phyloP scores from a whole-genome alignment of 2,797 vertebrate species.

The Arrhamphus sclerolepis region DNA sequence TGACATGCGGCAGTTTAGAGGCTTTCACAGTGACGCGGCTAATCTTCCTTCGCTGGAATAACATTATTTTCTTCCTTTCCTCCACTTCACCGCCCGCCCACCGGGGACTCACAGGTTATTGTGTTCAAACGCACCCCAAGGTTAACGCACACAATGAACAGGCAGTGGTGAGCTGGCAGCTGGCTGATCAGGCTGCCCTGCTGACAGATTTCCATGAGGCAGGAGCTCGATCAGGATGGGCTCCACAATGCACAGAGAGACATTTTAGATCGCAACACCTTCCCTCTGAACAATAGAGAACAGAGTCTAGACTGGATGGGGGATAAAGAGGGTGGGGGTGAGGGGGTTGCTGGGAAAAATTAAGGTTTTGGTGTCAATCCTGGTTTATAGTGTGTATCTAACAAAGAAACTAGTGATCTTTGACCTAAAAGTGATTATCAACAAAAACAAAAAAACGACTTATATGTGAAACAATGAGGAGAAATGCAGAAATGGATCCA shows the following conservation, averaged over 20 bases:
- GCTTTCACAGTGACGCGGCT: conserved; percentile 43
- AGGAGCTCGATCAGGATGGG: conserved; percentile 18
- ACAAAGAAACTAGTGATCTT: conserved; percentile 21
- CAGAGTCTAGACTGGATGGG: conserved; percentile 7
- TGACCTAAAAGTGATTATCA: conserved; percentile 19
- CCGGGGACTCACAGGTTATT: conserved; percentile 38
- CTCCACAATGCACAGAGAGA: conserved; percentile 12
- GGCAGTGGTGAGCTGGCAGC: conserved; percentile 6
- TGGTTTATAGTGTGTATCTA: conserved; percentile 17
- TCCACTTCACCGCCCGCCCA: conserved; percentile 25
- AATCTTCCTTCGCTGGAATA: conserved; percentile 51
- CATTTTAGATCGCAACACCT: conserved; percentile 4
- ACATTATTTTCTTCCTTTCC: conserved; percentile 42
- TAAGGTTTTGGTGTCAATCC: conserved; percentile 25
- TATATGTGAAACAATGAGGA: not conserved
- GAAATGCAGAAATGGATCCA: not conserved
- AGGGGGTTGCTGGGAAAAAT: not conserved
- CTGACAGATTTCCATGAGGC: conserved; percentile 17
- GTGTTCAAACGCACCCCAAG: conserved; percentile 34
- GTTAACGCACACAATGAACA: conserved; percentile 30
- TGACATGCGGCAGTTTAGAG: conserved; percentile 50
- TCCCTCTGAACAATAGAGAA: conserved; percentile 12
- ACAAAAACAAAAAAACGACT: not conserved
- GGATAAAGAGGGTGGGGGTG: not conserved
- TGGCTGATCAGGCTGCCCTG: not conserved